Conservation (phyloP, 64 coral and sea anemone species). For the Montipora cactus region DNA sequence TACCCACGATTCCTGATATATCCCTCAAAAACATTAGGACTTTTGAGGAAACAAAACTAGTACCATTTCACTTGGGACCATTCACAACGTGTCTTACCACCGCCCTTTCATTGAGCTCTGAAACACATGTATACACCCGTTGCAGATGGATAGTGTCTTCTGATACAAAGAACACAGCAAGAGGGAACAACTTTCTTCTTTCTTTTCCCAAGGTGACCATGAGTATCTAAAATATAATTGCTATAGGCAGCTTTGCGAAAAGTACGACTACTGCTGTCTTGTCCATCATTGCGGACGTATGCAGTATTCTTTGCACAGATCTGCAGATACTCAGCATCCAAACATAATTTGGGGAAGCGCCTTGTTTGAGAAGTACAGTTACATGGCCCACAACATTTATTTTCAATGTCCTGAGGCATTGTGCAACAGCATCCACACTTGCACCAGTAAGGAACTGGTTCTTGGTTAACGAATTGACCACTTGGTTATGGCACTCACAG, state of each 20-base stretch:
- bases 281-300: background rate
- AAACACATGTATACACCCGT: background rate
- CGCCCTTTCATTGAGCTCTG: background rate
- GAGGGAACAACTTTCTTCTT: background rate
- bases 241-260: background rate
- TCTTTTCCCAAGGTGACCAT: background rate
- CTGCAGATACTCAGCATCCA: background rate
- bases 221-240: background rate
- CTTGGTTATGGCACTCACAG: background rate
- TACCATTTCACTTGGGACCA: background rate
- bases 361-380: background rate
- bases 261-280: background rate
- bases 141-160: background rate
- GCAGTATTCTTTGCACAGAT: background rate
- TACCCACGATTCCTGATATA: no score
- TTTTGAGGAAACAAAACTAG: background rate
- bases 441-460: background rate
- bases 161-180: background rate
- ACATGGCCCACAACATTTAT: background rate
- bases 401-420: background rate
- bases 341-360: background rate
- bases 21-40: no score
- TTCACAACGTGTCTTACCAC: no score
- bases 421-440: background rate
- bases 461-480: background rate